phyloP scores from a whole-genome alignment of 2,113 vertebrate genomes.

The Lophius piscatorius region DNA sequence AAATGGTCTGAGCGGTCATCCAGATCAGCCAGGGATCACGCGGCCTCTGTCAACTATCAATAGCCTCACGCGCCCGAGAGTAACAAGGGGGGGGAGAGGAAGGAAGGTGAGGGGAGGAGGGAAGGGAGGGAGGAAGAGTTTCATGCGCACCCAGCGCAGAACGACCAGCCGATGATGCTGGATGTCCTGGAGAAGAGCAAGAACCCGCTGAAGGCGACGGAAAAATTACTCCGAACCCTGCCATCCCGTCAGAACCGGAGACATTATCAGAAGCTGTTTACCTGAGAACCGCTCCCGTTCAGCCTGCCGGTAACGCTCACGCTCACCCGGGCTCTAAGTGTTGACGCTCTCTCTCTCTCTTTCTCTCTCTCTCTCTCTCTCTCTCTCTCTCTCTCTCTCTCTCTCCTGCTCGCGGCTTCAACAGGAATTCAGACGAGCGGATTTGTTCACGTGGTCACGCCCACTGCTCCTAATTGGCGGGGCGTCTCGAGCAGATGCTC shows the following conservation, averaged over 20 bases:
- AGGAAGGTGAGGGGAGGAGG: not conserved
- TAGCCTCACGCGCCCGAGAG: conserved; percentile 28
- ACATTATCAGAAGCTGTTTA: conserved; percentile 61
- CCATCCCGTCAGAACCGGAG: conserved; percentile 13
- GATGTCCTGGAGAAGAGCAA: conserved; percentile 53
- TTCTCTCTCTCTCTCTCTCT: no score
- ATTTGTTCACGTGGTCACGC: conserved; percentile 77
- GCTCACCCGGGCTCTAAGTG: conserved; percentile 53
- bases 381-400: no score
- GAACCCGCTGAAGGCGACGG: conserved; percentile 11
- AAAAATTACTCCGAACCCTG: conserved; percentile 18
- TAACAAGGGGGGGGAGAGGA: conserved; percentile 2
- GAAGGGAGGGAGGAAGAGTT: conserved; percentile 12
- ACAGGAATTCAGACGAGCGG: conserved; percentile 72
- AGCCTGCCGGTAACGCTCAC: conserved; percentile 55
- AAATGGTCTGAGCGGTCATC: conserved; percentile 46
- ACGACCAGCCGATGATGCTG: conserved; percentile 55
- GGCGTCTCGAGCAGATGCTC: conserved; percentile 25
- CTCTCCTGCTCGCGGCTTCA: conserved; percentile 53
- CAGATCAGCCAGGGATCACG: conserved; percentile 41
- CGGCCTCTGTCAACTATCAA: conserved; percentile 12
- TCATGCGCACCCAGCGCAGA: conserved; percentile 57
- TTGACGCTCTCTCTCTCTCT: conserved; percentile 53
- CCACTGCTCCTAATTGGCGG: conserved; percentile 73
- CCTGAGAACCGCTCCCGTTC: conserved; percentile 58